A percentile compares a stretch with the other conserved stretches of the same genome.
Evolutionary conservation across 2,113 vertebrate species (phyloP).

Genomic region (Amphiprion ocellaris): DNA sequence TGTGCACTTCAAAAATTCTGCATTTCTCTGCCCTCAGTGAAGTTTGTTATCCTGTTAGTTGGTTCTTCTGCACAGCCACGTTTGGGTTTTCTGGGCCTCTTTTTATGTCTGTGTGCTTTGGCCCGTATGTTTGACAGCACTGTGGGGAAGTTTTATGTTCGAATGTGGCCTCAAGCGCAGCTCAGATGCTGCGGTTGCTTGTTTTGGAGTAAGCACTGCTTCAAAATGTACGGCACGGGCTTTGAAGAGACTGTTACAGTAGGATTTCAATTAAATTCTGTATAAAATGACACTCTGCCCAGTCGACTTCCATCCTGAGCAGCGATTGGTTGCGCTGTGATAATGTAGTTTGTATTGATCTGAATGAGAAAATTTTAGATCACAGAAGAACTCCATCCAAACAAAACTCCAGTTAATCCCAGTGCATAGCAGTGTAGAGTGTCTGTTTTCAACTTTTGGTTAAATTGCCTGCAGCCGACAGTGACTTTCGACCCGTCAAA

Average conservation of each 20-base stretch:
- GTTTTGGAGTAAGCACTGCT: constrained; percentile 39
- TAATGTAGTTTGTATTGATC: constrained; percentile 13
- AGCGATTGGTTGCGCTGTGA: neutral
- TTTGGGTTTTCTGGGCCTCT: constrained; percentile 37
- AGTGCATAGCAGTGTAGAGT: neutral
- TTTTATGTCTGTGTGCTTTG: constrained; percentile 64
- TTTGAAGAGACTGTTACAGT: constrained; percentile 32
- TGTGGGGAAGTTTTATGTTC: constrained; percentile 60
- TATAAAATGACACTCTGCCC: constrained; percentile 3
- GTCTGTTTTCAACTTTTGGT: constrained; percentile 15
- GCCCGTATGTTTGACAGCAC: constrained; percentile 39
- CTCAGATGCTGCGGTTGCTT: constrained; percentile 52
- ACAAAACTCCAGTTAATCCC: neutral
- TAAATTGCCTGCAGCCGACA: constrained; percentile 40
- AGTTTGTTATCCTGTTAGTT: constrained; percentile 11
- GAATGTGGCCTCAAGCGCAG: constrained; percentile 45
- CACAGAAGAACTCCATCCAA: neutral
- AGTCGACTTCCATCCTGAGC: neutral
- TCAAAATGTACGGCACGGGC: constrained; percentile 28
- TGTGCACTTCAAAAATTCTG: neutral
- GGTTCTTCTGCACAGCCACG: constrained; percentile 13
- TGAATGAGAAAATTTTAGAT: constrained; percentile 6
- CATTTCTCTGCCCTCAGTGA: constrained; percentile 6
- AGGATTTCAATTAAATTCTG: constrained; percentile 23
- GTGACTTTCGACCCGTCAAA: constrained; percentile 21